Evolutionary conservation across 2,888 invertebrate genomes (phyloP), one percentile per base, ranked within the genome.

Genomic region (Drosophila heteroneura): DNA sequence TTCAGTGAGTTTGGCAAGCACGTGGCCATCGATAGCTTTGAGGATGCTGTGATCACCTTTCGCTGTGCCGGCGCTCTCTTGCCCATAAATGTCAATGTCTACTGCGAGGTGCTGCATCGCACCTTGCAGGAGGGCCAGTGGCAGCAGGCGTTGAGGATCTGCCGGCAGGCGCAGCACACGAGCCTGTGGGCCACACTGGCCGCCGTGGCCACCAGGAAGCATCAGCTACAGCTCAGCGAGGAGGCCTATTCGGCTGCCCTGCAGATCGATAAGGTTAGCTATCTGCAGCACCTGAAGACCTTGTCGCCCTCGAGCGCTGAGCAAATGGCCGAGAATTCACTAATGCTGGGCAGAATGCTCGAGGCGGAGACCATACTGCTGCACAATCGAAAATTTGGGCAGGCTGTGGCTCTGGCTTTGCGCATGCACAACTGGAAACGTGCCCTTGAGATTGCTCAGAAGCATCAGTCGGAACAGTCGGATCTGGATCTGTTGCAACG

Each of bases 131-230:
- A 96, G 35, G 96, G 96, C 62, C 96, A 96, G 93, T 98, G 98
- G 97, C 96, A 96, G 71, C 96, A 97, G 87, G 98, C 98, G 3
- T 94, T 98, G 65, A 95, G 97, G 92, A 95, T 99, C 70, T 97
- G 97, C 89, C 92, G 94, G 3, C 72, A 93, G 62, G 92, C 92
- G 0, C 92, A 93, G 92, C 95, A 95, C 79, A 94, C 94, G 70
- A 95, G 95, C n/a, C 94, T 99, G 22, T 99, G 99, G 99, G 97
- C 98, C 0, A 98, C 98, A 80, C 94, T 99, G 82, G 99, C 99
- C 0, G 98, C 98, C 0, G 95, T 99, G 92, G 96, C 99, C 1
- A 97, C 97, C 68, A 96, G 97, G 80, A 96, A 96, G 74, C 96
- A 97, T 92, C 97, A 99, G 87, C 93, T 98, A 63, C 96, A 96